These are phyloP conservation scores for Turnix velox DNA, from an alignment of 2,113 vertebrate genomes.

Conservation along the genomic window DNA sequence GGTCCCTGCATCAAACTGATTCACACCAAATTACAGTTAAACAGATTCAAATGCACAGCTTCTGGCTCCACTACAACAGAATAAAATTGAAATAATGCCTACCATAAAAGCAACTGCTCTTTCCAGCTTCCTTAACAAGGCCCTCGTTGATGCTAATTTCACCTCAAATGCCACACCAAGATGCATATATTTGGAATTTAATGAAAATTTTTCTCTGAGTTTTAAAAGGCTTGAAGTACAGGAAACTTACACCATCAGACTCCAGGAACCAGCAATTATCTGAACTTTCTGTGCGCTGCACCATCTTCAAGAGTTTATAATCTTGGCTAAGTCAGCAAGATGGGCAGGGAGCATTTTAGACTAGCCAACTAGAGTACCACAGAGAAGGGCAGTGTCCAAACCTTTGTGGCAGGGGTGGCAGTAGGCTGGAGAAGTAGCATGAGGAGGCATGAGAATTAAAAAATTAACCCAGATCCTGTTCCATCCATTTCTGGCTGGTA, in stretches of 20 bases:
- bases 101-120: not conserved
- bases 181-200: not conserved
- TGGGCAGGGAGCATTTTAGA: not conserved
- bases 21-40: slow-evolving; percentile 24
- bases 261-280: not conserved
- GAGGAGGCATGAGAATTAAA: not conserved
- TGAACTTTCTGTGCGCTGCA: not conserved
- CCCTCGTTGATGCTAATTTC: not conserved
- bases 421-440: not conserved
- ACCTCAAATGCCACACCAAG: not conserved
- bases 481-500: not conserved
- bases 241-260: not conserved
- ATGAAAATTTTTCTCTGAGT: not conserved
- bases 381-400: not conserved
- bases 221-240: not conserved
- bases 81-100: slow-evolving; percentile 22
- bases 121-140: not conserved
- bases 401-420: not conserved
- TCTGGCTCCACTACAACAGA: slow-evolving; percentile 2
- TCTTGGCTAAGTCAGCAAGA: not conserved
- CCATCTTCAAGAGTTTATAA: not conserved
- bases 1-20: not conserved
- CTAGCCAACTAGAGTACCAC: not conserved
- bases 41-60: not conserved
- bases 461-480: not conserved